A percentile compares a stretch with the other conserved stretches of the same genome.
These are phyloP conservation scores for Cochlearius cochlearius DNA, from an alignment of 2,113 vertebrate genomes.

Conservation along the genomic window DNA sequence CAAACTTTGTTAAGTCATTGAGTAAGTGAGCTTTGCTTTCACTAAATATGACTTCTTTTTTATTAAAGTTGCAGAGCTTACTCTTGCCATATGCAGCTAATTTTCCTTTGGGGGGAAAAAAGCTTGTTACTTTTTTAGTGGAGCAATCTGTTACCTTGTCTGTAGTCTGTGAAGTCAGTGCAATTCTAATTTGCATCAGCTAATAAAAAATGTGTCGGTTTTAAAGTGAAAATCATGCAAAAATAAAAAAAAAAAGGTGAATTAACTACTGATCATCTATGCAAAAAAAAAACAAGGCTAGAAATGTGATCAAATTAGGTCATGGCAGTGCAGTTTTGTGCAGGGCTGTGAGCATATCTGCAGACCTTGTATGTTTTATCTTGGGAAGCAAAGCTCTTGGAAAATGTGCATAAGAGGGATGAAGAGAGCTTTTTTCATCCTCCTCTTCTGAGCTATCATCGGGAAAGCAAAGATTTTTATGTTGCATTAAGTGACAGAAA, in stretches of 20 bases:
- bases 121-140: constrained; percentile 67
- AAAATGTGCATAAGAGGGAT: constrained; percentile 38
- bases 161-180: constrained; percentile 67
- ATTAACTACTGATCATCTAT: constrained; percentile 47
- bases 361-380: constrained; percentile 39
- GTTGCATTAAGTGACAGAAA: constrained; percentile 34
- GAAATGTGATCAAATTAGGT: constrained; percentile 60
- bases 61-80: constrained; percentile 61
- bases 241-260: constrained; percentile 11
- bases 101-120: constrained; percentile 69
- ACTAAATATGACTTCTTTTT: constrained; percentile 51
- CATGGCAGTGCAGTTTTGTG: constrained; percentile 38
- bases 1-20: constrained; percentile 36
- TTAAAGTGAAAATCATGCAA: constrained; percentile 66
- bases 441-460: background rate
- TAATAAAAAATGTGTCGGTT: constrained; percentile 69
- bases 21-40: constrained; percentile 32
- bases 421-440: constrained; percentile 27
- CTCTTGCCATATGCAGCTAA: constrained; percentile 68
- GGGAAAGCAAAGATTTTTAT: constrained; percentile 9
- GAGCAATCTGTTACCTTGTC: constrained; percentile 71
- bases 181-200: constrained; percentile 66
- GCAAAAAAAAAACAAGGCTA: constrained; percentile 50
- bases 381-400: constrained; percentile 44
- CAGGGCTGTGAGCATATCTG: constrained; percentile 23